Percentiles rank a stretch among this genome's conserved stretches.
Conservation (phyloP, 1,140 invertebrate genomes). For the Drosophila mojavensis region DNA sequence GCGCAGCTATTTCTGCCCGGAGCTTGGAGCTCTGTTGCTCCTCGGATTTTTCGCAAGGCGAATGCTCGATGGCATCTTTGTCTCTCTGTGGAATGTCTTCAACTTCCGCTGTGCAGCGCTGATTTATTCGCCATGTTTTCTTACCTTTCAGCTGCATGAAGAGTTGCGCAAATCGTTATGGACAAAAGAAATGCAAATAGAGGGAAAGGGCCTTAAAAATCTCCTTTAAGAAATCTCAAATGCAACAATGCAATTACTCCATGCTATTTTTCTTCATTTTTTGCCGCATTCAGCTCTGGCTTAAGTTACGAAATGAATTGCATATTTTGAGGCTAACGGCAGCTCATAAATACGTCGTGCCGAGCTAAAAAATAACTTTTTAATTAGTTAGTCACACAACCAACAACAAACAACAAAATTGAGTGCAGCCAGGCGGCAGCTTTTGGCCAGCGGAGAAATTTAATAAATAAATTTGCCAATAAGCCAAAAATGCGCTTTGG, state of each 20-base stretch:
- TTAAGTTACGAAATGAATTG: conserved; percentile 66
- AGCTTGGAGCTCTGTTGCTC: conserved; percentile 20
- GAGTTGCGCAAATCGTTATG: conserved; percentile 30
- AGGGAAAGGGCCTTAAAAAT: conserved; percentile 11
- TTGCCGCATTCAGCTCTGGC: conserved; percentile 29
- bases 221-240: conserved; percentile 45
- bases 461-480: conserved; percentile 81
- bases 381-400: conserved; percentile 73
- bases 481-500: conserved; percentile 69
- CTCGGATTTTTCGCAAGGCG: conserved; percentile 23
- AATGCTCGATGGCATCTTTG: conserved; percentile 34
- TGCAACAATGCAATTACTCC: conserved; percentile 76
- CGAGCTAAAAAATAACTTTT: conserved; percentile 58
- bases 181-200: conserved; percentile 69
- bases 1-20: conserved; percentile 26
- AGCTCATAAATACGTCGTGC: conserved; percentile 50
- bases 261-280: conserved; percentile 4
- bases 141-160: conserved; percentile 76
- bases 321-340: conserved; percentile 60
- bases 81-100: conserved; percentile 5
- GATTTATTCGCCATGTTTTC: conserved; percentile 74
- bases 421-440: conserved; percentile 39
- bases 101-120: conserved; percentile 11
- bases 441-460: conserved; percentile 54
- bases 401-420: conserved; percentile 35